phyloP scores from a whole-genome alignment of 2,888 invertebrate species.

The Ophioninae sp. region DNA sequence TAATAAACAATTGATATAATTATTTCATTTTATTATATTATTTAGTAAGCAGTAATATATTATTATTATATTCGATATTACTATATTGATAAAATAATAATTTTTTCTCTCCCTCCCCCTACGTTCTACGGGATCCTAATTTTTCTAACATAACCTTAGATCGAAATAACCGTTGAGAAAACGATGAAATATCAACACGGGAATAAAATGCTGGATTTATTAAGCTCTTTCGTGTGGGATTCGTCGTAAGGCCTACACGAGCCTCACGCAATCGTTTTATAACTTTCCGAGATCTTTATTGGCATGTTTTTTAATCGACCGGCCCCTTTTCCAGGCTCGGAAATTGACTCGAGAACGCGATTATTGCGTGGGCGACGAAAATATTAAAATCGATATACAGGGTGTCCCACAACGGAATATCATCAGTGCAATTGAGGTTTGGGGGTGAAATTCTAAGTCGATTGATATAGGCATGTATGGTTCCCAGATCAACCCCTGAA shows the following conservation, averaged over 20 bases:
- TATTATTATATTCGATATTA: no score
- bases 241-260: conserved; percentile 4
- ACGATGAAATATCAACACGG: conserved; percentile 14
- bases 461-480: no score
- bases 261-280: conserved; percentile 54
- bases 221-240: conserved; percentile 46
- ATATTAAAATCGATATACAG: background rate
- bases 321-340: conserved; percentile 16
- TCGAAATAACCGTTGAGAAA: background rate
- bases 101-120: background rate
- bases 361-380: conserved; percentile 30
- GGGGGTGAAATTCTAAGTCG: background rate
- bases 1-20: no score
- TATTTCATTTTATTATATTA: no score
- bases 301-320: conserved; percentile 34
- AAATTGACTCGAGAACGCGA: conserved; percentile 33
- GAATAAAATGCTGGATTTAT: conserved; percentile 22
- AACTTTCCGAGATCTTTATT: conserved; percentile 28
- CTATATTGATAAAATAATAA: no score
- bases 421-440: no score
- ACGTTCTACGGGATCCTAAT: background rate
- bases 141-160: background rate
- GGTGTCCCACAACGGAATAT: no score
- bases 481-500: no score
- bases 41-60: no score